Evolutionary conservation across 2,888 invertebrate genomes (phyloP).

Genomic region (Lydus trimaculatus): DNA sequence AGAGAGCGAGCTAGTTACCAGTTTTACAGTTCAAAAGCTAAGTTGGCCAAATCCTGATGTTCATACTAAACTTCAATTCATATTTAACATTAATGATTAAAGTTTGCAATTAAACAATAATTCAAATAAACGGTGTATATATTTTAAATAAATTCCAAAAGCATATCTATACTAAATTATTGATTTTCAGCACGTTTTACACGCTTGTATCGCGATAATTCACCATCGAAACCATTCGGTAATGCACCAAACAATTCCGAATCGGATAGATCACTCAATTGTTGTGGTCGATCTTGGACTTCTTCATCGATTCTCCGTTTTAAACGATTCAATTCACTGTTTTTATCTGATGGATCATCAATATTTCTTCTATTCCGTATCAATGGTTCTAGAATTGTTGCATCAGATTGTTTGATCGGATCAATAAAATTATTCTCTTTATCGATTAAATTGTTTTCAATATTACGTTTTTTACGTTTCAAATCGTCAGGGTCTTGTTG

Average conservation of each 20-base stretch:
- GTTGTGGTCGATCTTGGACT: constrained; percentile 37
- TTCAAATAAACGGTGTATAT: background rate
- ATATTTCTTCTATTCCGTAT: constrained; percentile 47
- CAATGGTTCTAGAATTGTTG: constrained; percentile 44
- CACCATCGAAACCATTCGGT: constrained; percentile 57
- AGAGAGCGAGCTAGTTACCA: too few species aligned
- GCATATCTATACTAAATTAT: background rate
- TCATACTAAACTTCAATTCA: too few species aligned
- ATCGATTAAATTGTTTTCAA: constrained; percentile 45
- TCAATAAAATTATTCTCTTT: constrained; percentile 52
- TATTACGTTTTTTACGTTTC: constrained; percentile 46
- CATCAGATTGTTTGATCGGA: constrained; percentile 45
- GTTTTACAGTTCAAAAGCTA: too few species aligned
- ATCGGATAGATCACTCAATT: constrained; percentile 51
- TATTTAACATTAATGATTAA: too few species aligned
- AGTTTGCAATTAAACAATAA: background rate
- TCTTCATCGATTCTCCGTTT: constrained; percentile 38
- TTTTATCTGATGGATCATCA: background rate
- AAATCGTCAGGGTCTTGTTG: constrained; percentile 21
- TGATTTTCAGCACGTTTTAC: constrained; percentile 46
- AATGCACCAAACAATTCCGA: constrained; percentile 58
- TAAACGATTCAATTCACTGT: constrained; percentile 26
- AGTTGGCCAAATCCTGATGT: too few species aligned
- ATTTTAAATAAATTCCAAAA: background rate
- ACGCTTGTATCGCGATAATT: constrained; percentile 56